phyloP scores from a whole-genome alignment of 1,140 invertebrate genomes.

The Philotrypesis tridentata region DNA sequence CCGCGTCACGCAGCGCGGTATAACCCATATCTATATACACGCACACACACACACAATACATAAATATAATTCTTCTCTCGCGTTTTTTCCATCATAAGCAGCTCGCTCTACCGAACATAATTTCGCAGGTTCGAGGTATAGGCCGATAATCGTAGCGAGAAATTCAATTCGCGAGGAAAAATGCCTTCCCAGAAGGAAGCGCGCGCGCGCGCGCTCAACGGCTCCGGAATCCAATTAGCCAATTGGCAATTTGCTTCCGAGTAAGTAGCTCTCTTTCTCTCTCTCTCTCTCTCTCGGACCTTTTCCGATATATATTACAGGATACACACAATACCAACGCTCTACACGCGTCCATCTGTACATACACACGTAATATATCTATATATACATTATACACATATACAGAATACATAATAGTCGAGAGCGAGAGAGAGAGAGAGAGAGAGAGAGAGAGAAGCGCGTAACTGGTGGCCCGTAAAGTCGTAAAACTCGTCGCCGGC shows the following conservation, averaged over 20 bases:
- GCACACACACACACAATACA: background rate
- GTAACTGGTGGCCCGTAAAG: constrained; percentile 55
- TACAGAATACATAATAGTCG: background rate
- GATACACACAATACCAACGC: too few relatives aligned
- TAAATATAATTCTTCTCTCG: background rate
- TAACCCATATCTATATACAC: too few relatives aligned
- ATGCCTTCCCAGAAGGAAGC: constrained; percentile 13
- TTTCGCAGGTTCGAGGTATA: background rate
- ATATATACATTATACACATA: background rate
- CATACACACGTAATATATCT: too few relatives aligned
- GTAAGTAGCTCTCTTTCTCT: too few relatives aligned
- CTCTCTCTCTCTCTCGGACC: too few relatives aligned
- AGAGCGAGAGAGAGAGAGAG: too few relatives aligned
- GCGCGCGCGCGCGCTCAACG: too few relatives aligned
- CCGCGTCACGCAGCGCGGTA: background rate
- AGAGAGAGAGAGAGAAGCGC: too few relatives aligned
- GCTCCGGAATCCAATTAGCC: constrained; percentile 25
- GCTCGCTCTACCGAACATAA: background rate
- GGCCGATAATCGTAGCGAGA: constrained; percentile 1
- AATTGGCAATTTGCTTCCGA: constrained; percentile 23
- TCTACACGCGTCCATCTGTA: too few relatives aligned
- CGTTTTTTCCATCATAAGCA: background rate
- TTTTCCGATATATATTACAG: background rate
- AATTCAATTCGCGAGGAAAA: constrained; percentile 34
- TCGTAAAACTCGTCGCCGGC: constrained; percentile 57